These are phyloP conservation scores for Botia almorhae DNA, from an alignment of 2,797 vertebrate genomes.

Conservation along the genomic window DNA sequence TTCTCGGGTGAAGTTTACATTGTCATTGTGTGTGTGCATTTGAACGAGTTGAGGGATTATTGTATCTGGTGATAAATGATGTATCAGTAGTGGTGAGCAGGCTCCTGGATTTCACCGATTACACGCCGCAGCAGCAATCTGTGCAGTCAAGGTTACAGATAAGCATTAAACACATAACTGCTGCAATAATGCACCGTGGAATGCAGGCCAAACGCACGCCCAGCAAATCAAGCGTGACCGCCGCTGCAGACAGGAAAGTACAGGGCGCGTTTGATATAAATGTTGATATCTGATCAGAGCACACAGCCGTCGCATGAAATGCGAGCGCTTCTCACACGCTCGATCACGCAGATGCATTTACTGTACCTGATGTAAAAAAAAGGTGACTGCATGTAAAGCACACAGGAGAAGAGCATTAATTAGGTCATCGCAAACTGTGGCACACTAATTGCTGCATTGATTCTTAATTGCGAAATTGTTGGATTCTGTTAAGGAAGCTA, in stretches of 20 bases:
- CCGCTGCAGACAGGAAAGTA: not conserved
- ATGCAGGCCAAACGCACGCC: not conserved
- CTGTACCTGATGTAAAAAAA: constrained; percentile 51
- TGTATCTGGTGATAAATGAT: constrained; percentile 46
- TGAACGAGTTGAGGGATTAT: constrained; percentile 46
- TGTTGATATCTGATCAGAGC: constrained; percentile 46
- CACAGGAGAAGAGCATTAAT: constrained; percentile 69
- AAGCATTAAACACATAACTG: constrained; percentile 57
- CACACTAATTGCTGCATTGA: constrained; percentile 72
- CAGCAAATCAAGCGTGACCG: constrained; percentile 23
- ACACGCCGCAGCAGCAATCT: constrained; percentile 46
- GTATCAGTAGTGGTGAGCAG: constrained; percentile 35
- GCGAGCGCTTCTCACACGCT: not conserved
- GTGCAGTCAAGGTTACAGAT: constrained; percentile 62
- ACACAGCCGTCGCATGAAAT: not conserved
- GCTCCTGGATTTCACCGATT: constrained; percentile 56
- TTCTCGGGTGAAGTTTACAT: not conserved
- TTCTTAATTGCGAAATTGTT: constrained; percentile 75
- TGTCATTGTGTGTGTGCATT: constrained; percentile 13
- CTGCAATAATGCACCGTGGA: constrained; percentile 8
- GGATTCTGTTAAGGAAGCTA: constrained; percentile 72
- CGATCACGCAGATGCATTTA: constrained; percentile 10
- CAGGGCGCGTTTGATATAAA: constrained; percentile 48
- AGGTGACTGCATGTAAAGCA: constrained; percentile 65
- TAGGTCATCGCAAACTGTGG: constrained; percentile 68